A percentile compares a stretch with the other conserved stretches of the same genome.
Conservation (phyloP, 2,888 invertebrate species). For the Zelleria hepariella region DNA sequence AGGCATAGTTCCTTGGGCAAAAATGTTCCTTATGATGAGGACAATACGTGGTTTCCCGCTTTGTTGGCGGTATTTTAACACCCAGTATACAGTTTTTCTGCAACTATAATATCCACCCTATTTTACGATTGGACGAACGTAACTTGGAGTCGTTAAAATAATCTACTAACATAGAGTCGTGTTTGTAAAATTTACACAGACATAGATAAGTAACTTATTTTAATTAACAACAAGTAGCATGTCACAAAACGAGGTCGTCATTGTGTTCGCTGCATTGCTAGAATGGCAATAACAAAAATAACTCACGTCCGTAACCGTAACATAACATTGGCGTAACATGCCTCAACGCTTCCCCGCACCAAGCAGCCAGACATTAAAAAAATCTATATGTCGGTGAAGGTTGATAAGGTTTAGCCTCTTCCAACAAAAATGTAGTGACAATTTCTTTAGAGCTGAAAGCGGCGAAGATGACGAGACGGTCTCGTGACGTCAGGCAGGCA, state of each 20-base stretch:
- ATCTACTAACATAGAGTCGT: not conserved
- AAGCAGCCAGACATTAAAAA: not conserved
- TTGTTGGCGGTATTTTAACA: too few relatives aligned
- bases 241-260: not conserved
- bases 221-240: not conserved
- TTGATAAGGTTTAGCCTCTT: conserved; percentile 10
- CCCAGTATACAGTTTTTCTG: too few relatives aligned
- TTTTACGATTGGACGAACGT: not conserved
- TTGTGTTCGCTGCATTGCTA: not conserved
- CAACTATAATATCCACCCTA: too few relatives aligned
- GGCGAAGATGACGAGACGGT: conserved; percentile 68
- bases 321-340: not conserved
- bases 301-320: not conserved
- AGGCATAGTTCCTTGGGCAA: too few relatives aligned
- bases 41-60: too few relatives aligned
- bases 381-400: not conserved
- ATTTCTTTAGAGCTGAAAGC: conserved; percentile 50
- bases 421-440: conserved; percentile 52
- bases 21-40: too few relatives aligned
- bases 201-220: not conserved
- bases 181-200: not conserved
- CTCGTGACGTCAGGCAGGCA: conserved; percentile 64
- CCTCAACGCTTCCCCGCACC: not conserved
- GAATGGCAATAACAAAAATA: not conserved
- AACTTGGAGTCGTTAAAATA: not conserved